Conservation (phyloP, 1,140 invertebrate genomes). For the Pogonomyrmex barbatus region DNA sequence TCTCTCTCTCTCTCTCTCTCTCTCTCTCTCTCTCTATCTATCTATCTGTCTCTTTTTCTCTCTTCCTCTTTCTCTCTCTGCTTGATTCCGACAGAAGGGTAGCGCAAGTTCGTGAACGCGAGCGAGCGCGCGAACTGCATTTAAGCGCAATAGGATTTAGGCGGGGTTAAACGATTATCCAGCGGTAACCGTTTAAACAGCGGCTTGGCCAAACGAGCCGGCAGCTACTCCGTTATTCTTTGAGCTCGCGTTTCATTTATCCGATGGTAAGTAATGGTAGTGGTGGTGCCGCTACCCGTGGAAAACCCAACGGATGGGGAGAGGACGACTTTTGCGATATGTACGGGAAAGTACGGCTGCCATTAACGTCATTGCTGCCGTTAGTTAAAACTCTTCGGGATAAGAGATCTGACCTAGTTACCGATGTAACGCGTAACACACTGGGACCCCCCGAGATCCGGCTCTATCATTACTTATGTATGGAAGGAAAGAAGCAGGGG, state of each 20-base stretch:
- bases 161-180: constrained; percentile 52
- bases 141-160: constrained; percentile 57
- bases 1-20: neutral
- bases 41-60: neutral
- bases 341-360: constrained; percentile 22
- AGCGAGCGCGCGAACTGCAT: constrained; percentile 47
- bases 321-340: constrained; percentile 37
- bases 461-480: constrained; percentile 63
- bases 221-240: constrained; percentile 37
- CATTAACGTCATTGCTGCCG: constrained; percentile 40
- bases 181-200: constrained; percentile 46
- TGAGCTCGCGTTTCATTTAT: constrained; percentile 46
- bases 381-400: constrained; percentile 51
- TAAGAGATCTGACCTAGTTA: constrained; percentile 55
- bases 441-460: constrained; percentile 19
- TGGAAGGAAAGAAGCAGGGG: constrained; percentile 26
- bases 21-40: constrained; percentile 1
- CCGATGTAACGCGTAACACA: constrained; percentile 37
- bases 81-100: constrained; percentile 9
- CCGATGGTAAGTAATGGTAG: neutral
- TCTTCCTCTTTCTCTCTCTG: neutral
- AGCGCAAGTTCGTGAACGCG: constrained; percentile 39
- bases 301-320: neutral
- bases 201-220: constrained; percentile 29
- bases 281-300: neutral